Conservation (phyloP, 2,888 invertebrate genomes). For the Melipona bicolor region DNA sequence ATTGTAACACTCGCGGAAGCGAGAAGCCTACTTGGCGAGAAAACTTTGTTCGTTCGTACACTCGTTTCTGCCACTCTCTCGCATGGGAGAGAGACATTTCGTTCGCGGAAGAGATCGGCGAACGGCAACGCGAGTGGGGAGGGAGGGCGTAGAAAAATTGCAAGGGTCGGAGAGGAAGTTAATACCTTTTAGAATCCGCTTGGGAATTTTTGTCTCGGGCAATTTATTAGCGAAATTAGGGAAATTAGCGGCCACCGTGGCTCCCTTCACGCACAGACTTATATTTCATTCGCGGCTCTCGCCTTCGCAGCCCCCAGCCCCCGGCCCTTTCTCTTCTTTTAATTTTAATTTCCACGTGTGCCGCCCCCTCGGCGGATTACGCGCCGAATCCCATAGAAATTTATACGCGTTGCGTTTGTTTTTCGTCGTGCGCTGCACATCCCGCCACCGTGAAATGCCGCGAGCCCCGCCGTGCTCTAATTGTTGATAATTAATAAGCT, state of each 20-base stretch:
- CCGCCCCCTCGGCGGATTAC: constrained; percentile 31
- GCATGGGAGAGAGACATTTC: not conserved
- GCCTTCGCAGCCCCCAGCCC: not conserved
- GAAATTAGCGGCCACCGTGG: constrained; percentile 74
- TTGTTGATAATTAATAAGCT: not conserved
- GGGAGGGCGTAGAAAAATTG: constrained; percentile 46
- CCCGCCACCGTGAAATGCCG: too few relatives aligned
- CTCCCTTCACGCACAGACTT: constrained; percentile 58
- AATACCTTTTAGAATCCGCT: constrained; percentile 80
- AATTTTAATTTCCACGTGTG: constrained; percentile 49
- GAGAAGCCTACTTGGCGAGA: not conserved
- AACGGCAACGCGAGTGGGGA: not conserved
- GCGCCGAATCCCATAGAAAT: constrained; percentile 46
- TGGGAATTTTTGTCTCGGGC: constrained; percentile 75
- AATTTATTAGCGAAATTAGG: constrained; percentile 81
- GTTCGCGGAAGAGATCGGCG: constrained; percentile 41
- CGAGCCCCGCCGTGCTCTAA: not conserved
- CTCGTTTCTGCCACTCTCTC: not conserved
- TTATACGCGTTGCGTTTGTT: constrained; percentile 47
- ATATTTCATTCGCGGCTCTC: constrained; percentile 45
- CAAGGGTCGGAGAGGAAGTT: constrained; percentile 71
- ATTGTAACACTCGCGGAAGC: not conserved
- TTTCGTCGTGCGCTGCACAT: not conserved
- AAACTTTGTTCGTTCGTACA: not conserved
- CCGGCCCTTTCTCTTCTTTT: constrained; percentile 27